A percentile compares a stretch with the other conserved stretches of the same genome.
phyloP scores from a whole-genome alignment of 2,888 invertebrate genomes.

The Chelonus formosanus region DNA sequence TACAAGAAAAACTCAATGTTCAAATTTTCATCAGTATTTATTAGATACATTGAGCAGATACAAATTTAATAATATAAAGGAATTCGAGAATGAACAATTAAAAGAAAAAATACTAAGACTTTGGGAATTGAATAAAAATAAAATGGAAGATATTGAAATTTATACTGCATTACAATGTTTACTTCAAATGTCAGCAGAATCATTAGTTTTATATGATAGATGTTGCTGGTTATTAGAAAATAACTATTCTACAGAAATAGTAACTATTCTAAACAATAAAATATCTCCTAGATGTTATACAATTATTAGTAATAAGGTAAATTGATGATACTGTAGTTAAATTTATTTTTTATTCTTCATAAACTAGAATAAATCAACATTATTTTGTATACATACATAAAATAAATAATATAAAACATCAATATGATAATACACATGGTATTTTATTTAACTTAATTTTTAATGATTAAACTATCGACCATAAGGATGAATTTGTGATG shows the following conservation, averaged over 20 bases:
- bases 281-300: conserved; percentile 59
- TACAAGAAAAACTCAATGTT: conserved; percentile 58
- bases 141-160: conserved; percentile 49
- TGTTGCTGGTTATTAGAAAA: conserved; percentile 54
- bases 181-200: conserved; percentile 57
- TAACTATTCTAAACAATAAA: conserved; percentile 50
- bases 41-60: conserved; percentile 54
- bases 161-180: conserved; percentile 59
- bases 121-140: conserved; percentile 50
- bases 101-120: conserved; percentile 41
- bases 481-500: conserved; percentile 88
- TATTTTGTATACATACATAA: not conserved
- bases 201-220: conserved; percentile 55
- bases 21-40: conserved; percentile 52
- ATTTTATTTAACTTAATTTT: too few relatives aligned
- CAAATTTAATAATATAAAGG: conserved; percentile 35
- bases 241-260: conserved; percentile 44
- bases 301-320: conserved; percentile 50
- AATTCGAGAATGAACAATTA: conserved; percentile 34
- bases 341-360: not conserved
- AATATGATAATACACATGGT: too few relatives aligned
- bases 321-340: conserved; percentile 17
- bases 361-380: not conserved
- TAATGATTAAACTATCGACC: conserved; percentile 67
- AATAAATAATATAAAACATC: not conserved